Evolutionary conservation across 1,140 invertebrate genomes (phyloP).

Genomic region (Camponotus vicinus): DNA sequence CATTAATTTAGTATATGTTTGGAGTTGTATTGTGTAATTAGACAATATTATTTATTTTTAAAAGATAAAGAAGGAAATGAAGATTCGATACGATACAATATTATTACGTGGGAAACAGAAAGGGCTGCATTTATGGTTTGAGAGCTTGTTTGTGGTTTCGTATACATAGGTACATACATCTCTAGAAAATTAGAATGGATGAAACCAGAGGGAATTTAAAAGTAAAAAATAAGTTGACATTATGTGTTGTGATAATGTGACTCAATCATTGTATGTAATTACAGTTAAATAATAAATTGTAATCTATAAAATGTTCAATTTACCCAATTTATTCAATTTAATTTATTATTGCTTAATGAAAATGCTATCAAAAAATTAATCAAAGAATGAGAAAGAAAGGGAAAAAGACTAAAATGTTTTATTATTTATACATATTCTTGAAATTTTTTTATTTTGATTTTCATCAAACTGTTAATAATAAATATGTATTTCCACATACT

Average conservation of each 20-base stretch:
- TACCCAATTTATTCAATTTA: background rate
- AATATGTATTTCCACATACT: background rate
- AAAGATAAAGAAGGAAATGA: background rate
- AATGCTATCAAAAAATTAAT: background rate
- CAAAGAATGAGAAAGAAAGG: no score
- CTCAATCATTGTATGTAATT: background rate
- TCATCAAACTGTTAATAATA: background rate
- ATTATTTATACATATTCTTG: background rate
- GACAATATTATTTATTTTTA: background rate
- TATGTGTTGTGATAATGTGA: background rate
- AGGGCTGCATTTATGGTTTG: no score
- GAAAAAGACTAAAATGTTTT: background rate
- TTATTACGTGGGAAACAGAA: no score
- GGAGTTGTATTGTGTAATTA: background rate
- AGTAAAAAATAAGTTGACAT: background rate
- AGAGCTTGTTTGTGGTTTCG: background rate
- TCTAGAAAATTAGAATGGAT: slow-evolving; percentile 13
- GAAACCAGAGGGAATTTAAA: slow-evolving; percentile 18
- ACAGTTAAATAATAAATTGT: background rate
- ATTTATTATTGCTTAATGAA: background rate
- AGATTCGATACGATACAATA: background rate
- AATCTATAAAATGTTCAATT: background rate
- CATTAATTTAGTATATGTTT: background rate
- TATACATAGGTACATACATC: background rate
- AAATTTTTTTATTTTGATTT: background rate